These are phyloP conservation scores for Anser brachyrhynchus DNA, from an alignment of 2,113 vertebrate genomes.

Conservation along the genomic window DNA sequence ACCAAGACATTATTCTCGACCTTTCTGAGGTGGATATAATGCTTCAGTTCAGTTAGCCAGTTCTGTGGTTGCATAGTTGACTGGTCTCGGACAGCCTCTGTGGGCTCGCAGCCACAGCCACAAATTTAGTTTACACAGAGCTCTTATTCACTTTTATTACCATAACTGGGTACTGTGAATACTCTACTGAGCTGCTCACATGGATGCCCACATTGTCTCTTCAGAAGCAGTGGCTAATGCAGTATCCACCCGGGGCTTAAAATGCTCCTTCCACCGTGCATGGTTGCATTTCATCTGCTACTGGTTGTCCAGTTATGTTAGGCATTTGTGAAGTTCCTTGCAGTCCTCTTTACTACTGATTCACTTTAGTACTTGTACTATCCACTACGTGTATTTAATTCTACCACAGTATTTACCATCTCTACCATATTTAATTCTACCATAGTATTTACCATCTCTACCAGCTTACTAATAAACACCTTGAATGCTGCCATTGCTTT, in stretches of 20 bases:
- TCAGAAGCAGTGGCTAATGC: background rate
- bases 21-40: background rate
- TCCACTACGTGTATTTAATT: background rate
- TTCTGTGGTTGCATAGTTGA: background rate
- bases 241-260: background rate
- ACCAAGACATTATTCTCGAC: background rate
- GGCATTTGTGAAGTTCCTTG: background rate
- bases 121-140: constrained; percentile 16
- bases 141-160: background rate
- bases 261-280: background rate
- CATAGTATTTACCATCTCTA: background rate
- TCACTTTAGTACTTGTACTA: background rate
- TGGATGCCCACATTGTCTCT: background rate
- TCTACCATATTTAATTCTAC: background rate
- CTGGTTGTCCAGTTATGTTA: background rate
- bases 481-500: background rate
- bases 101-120: background rate
- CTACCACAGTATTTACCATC: background rate
- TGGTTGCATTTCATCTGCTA: background rate
- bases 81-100: background rate
- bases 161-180: background rate
- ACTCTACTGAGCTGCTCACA: background rate
- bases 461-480: background rate
- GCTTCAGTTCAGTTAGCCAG: background rate
- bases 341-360: background rate